Evolutionary conservation across 2,113 vertebrate species (phyloP), one percentile per base, ranked within the genome.

Genomic region (Craseonycteris thonglongyai): DNA sequence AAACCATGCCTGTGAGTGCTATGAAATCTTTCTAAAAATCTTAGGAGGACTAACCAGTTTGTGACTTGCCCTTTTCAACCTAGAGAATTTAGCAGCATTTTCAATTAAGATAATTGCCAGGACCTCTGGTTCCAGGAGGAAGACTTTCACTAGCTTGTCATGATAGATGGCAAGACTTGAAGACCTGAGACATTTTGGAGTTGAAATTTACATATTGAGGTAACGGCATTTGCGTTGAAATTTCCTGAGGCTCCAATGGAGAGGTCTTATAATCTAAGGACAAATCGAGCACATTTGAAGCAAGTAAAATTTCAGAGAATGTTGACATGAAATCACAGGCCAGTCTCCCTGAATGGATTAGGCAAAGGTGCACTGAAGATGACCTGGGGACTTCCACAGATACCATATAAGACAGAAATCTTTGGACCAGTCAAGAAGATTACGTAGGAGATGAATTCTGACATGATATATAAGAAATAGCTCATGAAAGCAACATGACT

Each of bases 1-100:
- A 88, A 96, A 92, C 84, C 66, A 83, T 97, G 94, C 95, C 93
- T 96, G 8, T 92, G 92, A 97, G 94, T 96, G 88, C 58, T 59
- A 95, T 90, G 93, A 96, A 96, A 90, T 72, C 30, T 69, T 82
- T 94, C 66, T 92, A 40, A 93, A 90, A 74, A 9, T 33, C 18
- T 15, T 40, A 88, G 90, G 92, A 95, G 19, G 75, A 71, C 22
- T 47, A 63, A 72, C 88, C 68, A 65, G 80, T 94, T 51, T 78
- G 35, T 42, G 35, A 68, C 42, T 90, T 68, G 49, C 88, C 30
- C 82, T 90, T 90, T 3, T 40, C 47, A 72, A 2, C 15, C 30
- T 56, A 9, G 28, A 42, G 15, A 69, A 56, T 7, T 91, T 63
- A 80, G 65, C 12, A 91, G 26, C 59, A 81, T 65, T 96, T 89